Evolutionary conservation across 2,888 invertebrate genomes (phyloP), one percentile per base, ranked within the genome.

Genomic region (Thera britannica): DNA sequence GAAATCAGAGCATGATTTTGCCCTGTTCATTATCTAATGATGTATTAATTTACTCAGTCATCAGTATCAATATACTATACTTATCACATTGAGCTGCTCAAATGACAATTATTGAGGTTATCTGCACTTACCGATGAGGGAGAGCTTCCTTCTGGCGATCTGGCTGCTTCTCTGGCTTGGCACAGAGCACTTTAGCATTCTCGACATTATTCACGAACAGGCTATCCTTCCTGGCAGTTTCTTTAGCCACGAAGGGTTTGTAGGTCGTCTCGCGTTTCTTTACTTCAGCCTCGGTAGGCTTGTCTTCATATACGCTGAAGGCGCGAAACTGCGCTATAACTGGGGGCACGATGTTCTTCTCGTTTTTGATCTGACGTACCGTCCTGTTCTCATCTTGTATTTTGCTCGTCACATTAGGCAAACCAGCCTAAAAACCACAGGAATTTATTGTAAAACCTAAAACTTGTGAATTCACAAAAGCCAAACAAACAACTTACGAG

Each of bases 301-400:
- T 90, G 76, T 96, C 97, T 82, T 97, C 97, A 79, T 96, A 97
- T 1, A 97, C 96, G 78, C 96, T 96, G 84, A 97, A 97, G 54
- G 96, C 95, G 89, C 97, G 96, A 88, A 96, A 96, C 82, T 96
- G 96, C 68, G 96, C 96, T 79, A 96, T 23, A 23, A 23, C 96
- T 62, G 96, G 96, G 72, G 89, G 94, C 68, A 92, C 88, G 62
- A 94, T 92, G 74, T 92, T 93, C 82, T 94, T 94, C 74, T 93
- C 93, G 76, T 93, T 93, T 78, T 92, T 94, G 52, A 92, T 91
- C 73, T 87, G 91, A 65, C 92, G 90, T 73, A 93, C 83, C 46
- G 90, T 88, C 75, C 92, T 88, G 72, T 89, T 92, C 75, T 92
- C 93, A 85, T 93, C 92, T 86, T 91, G 92, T 86, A 83, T 87